Evolutionary conservation across 2,888 invertebrate genomes (phyloP).

Genomic region (Hipparchia sbordonii): DNA sequence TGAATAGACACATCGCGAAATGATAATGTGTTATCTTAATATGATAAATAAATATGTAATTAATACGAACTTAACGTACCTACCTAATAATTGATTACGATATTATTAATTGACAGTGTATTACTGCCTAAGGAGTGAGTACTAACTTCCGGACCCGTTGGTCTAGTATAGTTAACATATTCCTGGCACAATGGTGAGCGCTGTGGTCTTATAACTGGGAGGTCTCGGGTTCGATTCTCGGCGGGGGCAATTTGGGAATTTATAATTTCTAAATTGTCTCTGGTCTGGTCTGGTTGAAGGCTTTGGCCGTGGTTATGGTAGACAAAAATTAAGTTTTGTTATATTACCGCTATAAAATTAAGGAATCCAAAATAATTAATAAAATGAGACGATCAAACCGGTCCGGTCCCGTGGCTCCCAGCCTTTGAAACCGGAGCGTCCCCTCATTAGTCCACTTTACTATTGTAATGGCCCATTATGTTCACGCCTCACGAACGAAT

Average conservation of each 20-base stretch:
- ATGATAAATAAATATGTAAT: slow-evolving; percentile 18
- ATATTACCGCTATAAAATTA: slow-evolving; percentile 22
- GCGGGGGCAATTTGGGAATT: too few relatives aligned
- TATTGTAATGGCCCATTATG: slow-evolving; percentile 37
- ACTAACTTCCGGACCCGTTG: too few relatives aligned
- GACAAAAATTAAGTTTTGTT: neutral
- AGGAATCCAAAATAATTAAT: slow-evolving; percentile 39
- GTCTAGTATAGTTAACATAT: too few relatives aligned
- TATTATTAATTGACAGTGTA: neutral
- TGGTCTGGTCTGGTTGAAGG: too few relatives aligned
- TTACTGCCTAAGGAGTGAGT: too few relatives aligned
- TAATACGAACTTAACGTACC: slow-evolving; percentile 9
- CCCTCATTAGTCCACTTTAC: slow-evolving; percentile 70
- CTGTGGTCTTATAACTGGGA: too few relatives aligned
- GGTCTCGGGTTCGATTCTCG: too few relatives aligned
- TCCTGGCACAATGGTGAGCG: too few relatives aligned
- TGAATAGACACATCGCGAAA: slow-evolving; percentile 8
- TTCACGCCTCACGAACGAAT: slow-evolving; percentile 52
- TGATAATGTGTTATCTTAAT: slow-evolving; percentile 21
- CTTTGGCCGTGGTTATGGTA: too few relatives aligned
- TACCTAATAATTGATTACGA: slow-evolving; percentile 2
- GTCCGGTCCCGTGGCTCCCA: slow-evolving; percentile 21
- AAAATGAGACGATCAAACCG: slow-evolving; percentile 29
- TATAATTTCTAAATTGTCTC: too few relatives aligned
- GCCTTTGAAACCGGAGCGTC: slow-evolving; percentile 23